Conservation (phyloP, 2,113 vertebrate genomes). For the Apistogramma diplotaenia region DNA sequence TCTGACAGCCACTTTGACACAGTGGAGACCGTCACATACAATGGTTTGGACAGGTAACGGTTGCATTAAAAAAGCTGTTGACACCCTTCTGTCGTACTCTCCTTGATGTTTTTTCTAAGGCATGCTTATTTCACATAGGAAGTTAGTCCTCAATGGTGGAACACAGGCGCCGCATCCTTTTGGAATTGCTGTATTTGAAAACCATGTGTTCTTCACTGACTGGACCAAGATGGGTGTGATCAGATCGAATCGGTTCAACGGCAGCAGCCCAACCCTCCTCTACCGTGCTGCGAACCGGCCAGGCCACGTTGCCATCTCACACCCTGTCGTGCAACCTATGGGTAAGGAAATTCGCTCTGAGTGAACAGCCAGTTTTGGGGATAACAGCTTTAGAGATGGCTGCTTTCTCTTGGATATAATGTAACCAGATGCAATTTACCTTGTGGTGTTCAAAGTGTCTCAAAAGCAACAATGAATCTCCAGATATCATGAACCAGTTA, state of each 20-base stretch:
- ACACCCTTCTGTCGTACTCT: background rate
- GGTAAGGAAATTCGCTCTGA: conserved; percentile 31
- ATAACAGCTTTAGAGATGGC: background rate
- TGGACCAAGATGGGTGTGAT: conserved; percentile 76
- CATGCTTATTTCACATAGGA: conserved; percentile 26
- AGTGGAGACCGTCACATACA: conserved; percentile 75
- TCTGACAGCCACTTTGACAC: conserved; percentile 78
- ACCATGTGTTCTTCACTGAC: conserved; percentile 75
- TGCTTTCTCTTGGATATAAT: background rate
- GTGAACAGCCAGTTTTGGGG: background rate
- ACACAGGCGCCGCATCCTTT: conserved; percentile 70
- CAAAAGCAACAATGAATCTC: background rate
- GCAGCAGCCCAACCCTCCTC: conserved; percentile 59
- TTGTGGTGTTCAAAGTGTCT: background rate
- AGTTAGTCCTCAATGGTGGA: conserved; percentile 59
- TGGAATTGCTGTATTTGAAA: conserved; percentile 73
- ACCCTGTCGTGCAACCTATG: conserved; percentile 62
- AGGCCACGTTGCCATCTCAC: conserved; percentile 64
- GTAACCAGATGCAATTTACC: background rate
- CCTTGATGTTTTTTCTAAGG: background rate
- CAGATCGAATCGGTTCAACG: conserved; percentile 70
- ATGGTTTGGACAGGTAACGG: conserved; percentile 72
- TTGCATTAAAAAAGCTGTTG: background rate
- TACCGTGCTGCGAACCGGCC: conserved; percentile 63
- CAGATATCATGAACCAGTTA: background rate